These are phyloP conservation scores for Melieria picta DNA, from an alignment of 2,888 invertebrate species.

Conservation along the genomic window DNA sequence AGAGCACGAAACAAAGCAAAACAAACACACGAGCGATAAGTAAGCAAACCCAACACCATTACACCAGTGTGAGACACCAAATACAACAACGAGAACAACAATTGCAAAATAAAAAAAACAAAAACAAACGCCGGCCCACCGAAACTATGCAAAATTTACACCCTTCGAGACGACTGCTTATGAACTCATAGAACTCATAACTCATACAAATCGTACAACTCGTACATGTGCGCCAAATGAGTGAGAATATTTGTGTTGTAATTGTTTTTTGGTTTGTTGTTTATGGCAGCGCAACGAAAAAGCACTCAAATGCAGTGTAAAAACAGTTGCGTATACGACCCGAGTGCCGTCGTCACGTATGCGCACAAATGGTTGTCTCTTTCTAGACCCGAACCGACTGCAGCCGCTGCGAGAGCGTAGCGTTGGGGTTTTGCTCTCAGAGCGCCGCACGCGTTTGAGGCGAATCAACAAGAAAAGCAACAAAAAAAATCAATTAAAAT, in stretches of 20 bases:
- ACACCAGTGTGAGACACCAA: background rate
- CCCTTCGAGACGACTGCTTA: no score
- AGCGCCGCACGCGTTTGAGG: background rate
- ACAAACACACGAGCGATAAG: background rate
- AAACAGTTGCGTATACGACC: slow-evolving; percentile 25
- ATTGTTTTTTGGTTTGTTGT: no score
- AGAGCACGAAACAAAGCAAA: background rate
- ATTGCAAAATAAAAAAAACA: no score
- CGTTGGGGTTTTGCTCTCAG: background rate
- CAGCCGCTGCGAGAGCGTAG: no score
- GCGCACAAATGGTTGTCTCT: background rate
- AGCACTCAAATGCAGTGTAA: no score
- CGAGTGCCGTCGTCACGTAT: slow-evolving; percentile 14
- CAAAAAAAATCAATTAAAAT: slow-evolving; percentile 43
- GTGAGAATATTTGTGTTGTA: no score
- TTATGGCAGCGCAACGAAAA: no score
- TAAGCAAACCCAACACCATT: background rate
- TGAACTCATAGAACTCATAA: no score
- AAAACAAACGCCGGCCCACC: no score
- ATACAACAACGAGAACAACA: background rate
- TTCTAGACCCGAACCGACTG: background rate
- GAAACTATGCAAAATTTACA: no score
- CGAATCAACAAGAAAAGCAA: slow-evolving; percentile 16
- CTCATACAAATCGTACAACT: background rate
- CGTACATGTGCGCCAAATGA: slow-evolving; percentile 2